Evolutionary conservation across 2,797 vertebrate genomes (phyloP), one percentile per base, ranked within the genome.

Genomic region (Girardinus metallicus): DNA sequence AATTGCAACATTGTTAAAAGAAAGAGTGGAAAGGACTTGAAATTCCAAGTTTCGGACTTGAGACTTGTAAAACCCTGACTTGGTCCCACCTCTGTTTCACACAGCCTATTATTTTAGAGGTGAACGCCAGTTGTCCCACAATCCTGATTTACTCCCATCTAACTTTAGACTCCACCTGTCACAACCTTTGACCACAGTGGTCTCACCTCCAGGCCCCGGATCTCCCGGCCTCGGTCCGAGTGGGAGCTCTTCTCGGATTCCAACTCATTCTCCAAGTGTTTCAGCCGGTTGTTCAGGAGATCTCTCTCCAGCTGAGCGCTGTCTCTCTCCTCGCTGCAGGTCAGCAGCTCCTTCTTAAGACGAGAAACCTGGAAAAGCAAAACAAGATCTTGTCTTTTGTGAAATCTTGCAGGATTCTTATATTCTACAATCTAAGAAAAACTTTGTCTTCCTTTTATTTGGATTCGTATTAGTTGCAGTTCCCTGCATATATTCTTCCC

Each of bases 131-230:
- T 78, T 83, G 41, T 46, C 13, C 41, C 12, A 16, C 12, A 44
- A 71, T 18, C 1, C 31, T 1, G 1, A 39, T 82, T 80, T 39
- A 29, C 34, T 47, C 21, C 29, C 7, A 23, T 36, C 55, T 57
- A 82, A 66, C 43, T 83, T 87, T 76, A 77, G 60, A 75, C 36
- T 47, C 6, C 26, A 13, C 16, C 29, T 34, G 62, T 77, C 55
- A 12, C 62, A 71, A 85, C 76, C 79, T 87, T 78, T 82, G 87
- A 89, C 88, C 75, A 2, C 8, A 36, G 0, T 36, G 31, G 49
- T n/a, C 94, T 89, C 89, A 98, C 98, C 97, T 99, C 98, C 79
- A 99, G 93, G 0, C 86, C 89, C 78, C 97, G 96, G 81, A 96
- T 82, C 76, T 98, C 97, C 60, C 98, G 91, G 62, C 76, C 91